Conservation (phyloP, 1,140 invertebrate genomes). For the Halyomorpha halys region DNA sequence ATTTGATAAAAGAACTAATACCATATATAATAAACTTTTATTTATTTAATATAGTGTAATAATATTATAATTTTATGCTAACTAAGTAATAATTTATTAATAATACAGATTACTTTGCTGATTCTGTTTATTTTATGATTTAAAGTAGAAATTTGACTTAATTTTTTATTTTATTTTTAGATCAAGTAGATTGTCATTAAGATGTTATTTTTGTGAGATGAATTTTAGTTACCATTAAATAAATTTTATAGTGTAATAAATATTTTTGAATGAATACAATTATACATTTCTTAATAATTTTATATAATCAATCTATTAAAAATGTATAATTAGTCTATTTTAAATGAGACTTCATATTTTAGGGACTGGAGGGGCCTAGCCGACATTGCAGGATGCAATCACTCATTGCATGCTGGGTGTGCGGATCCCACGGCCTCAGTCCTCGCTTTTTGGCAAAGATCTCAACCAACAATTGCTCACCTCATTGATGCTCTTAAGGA, state of each 20-base stretch:
- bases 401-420: slow-evolving; percentile 38
- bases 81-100: too few relatives aligned
- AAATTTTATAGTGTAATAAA: too few relatives aligned
- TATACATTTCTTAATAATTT: neutral
- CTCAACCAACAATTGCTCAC: slow-evolving; percentile 39
- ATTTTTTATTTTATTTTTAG: neutral
- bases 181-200: neutral
- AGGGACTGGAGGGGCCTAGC: slow-evolving; percentile 60
- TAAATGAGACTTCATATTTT: slow-evolving; percentile 24
- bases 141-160: too few relatives aligned
- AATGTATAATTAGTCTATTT: too few relatives aligned
- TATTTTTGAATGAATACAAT: neutral
- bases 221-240: neutral
- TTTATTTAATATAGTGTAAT: neutral
- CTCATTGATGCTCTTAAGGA: slow-evolving; percentile 43
- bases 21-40: too few relatives aligned
- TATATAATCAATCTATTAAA: slow-evolving; percentile 15
- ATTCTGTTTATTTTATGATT: too few relatives aligned
- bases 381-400: slow-evolving; percentile 43
- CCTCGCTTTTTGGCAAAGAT: slow-evolving; percentile 40
- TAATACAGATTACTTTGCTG: too few relatives aligned
- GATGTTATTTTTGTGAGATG: neutral
- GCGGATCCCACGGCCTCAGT: slow-evolving; percentile 44
- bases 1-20: too few relatives aligned
- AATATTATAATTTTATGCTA: too few relatives aligned